A percentile compares a stretch with the other conserved stretches of the same genome.
These are phyloP conservation scores for Parambassis ranga DNA, from an alignment of 2,797 vertebrate species.

Conservation along the genomic window DNA sequence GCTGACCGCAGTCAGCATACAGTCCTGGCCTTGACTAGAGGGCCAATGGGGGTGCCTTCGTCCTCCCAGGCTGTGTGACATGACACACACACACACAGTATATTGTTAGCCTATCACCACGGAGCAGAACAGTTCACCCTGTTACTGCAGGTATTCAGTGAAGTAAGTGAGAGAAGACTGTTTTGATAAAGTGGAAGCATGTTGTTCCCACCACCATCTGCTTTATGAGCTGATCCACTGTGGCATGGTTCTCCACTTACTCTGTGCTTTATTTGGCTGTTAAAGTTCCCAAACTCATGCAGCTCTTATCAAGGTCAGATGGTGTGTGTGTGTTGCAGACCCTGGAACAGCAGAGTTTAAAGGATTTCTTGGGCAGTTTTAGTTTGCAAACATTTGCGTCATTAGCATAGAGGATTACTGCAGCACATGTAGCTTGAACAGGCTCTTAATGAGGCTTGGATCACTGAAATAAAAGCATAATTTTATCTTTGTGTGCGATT, in stretches of 20 bases:
- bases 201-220: conserved; percentile 2
- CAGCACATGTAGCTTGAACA: not conserved
- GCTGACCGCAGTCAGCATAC: conserved; percentile 67
- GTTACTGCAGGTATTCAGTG: conserved; percentile 17
- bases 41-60: conserved; percentile 33
- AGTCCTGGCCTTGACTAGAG: conserved; percentile 50
- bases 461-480: not conserved
- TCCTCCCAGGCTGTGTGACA: conserved; percentile 27
- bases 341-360: not conserved
- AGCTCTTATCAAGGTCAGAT: conserved; percentile 29
- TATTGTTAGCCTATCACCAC: conserved; percentile 2
- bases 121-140: not conserved
- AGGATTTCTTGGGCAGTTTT: not conserved
- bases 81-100: not conserved
- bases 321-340: not conserved
- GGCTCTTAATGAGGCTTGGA: not conserved
- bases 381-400: not conserved
- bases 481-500: no score
- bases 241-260: not conserved
- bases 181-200: conserved; percentile 4
- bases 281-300: conserved; percentile 12
- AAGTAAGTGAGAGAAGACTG: not conserved
- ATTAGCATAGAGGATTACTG: not conserved
- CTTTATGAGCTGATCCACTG: conserved; percentile 14
- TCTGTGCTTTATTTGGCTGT: conserved; percentile 27